Conservation (phyloP, 2,113 vertebrate genomes). For the Alces alces region DNA sequence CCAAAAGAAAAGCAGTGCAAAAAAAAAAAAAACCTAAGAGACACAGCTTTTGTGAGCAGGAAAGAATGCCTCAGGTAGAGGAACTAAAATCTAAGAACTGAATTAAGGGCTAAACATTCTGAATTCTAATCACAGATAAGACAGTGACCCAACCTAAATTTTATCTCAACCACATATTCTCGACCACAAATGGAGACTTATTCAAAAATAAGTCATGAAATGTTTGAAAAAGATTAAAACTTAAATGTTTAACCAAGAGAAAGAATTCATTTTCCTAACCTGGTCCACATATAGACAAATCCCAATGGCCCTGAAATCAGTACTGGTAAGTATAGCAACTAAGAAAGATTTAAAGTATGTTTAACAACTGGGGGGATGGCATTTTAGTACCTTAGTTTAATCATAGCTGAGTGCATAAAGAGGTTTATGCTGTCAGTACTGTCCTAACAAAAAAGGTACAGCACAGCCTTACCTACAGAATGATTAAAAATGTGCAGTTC, state of each 20-base stretch:
- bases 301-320: constrained; percentile 45
- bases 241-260: constrained; percentile 12
- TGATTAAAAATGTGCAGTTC: not conserved
- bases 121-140: constrained; percentile 38
- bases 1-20: not conserved
- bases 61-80: not conserved
- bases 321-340: constrained; percentile 25
- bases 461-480: not conserved
- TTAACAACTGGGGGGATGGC: not conserved
- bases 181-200: not conserved
- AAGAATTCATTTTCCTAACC: constrained; percentile 46
- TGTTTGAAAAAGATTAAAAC: not conserved
- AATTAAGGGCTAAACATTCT: constrained; percentile 19
- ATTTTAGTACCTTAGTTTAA: constrained; percentile 24
- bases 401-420: constrained; percentile 53
- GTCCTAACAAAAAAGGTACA: not conserved
- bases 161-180: not conserved
- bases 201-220: not conserved
- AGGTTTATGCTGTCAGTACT: constrained; percentile 56
- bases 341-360: constrained; percentile 27
- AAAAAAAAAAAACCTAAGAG: not conserved
- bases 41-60: not conserved
- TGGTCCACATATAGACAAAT: constrained; percentile 41
- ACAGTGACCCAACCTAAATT: not conserved
- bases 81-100: not conserved